Base-by-base conservation (phyloP, 2,113 vertebrate species). In the Equus przewalskii region DNA sequence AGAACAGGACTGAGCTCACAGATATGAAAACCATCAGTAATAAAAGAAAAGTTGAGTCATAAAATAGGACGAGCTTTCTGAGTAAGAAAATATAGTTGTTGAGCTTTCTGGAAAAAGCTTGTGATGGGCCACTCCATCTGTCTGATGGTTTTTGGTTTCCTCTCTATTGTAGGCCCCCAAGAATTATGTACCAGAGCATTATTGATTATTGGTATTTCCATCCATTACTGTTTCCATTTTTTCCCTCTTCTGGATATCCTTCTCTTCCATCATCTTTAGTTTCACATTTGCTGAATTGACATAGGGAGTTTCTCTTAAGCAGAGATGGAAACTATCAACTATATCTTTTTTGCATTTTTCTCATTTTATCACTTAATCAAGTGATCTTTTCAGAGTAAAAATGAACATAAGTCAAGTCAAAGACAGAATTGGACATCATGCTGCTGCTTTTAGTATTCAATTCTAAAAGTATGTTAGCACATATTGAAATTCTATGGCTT, bases 11-110 rank as follows among this genome's bases (percentile, higher is more conserved):
- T 70, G 41, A 56, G 5, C 1, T 94, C 65, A 75, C 13, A 80
- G 33, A 44, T 70, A 44, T n/a, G 21, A 83, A 62, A 9, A 22
- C 13, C 21, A 54, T 70, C 36, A 33, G 36, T 19, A 22, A 21
- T 26, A 54, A 24, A 88, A 76, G 84, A 56, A 46, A 78, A 85
- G 46, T n/a, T 56, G 82, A 96, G 5, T 76, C 28, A 87, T 30
- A 56, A 67, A 82, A 14, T 44, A 44, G 24, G 15, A 67, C 78
- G 24, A 87, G 30, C 9, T 88, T 30, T 51, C n/a, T 28, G 44
- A 76, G 26, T 46, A 91, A 64, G n/a, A 56, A 78, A 58, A 30
- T 24, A 11, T 24, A 8, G 36, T 36, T 2, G 8, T 36, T 51
- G 18, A 11, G 5, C 1, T 58, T 83, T 56, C 11, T 24, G 36